These are phyloP conservation scores for Mystacides longicornis DNA, from an alignment of 2,888 invertebrate genomes.

Conservation along the genomic window DNA sequence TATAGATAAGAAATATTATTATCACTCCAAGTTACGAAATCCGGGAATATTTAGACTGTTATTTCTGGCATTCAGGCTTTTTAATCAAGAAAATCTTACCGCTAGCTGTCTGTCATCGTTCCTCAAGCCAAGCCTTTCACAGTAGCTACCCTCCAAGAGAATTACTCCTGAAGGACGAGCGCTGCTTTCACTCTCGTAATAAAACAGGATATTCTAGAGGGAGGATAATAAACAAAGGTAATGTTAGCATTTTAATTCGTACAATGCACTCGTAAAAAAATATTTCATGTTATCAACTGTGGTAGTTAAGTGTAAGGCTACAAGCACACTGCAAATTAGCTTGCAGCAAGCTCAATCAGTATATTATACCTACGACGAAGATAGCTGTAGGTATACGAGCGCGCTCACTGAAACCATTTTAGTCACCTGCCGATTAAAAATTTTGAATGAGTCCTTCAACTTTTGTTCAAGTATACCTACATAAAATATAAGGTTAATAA, in stretches of 20 bases:
- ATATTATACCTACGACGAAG: too few species aligned
- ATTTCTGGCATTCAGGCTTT: not conserved
- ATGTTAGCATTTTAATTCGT: not conserved
- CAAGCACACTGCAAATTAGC: too few species aligned
- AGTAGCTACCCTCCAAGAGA: constrained; percentile 83
- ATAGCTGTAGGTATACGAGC: too few species aligned
- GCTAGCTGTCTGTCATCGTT: constrained; percentile 22
- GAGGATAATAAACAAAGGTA: constrained; percentile 23
- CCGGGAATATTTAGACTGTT: not conserved
- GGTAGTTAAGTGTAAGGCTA: too few species aligned
- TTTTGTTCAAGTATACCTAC: too few species aligned
- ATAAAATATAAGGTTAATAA: too few species aligned
- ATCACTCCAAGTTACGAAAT: not conserved
- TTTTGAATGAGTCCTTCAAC: too few species aligned
- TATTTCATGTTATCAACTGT: too few species aligned
- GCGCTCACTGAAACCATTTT: too few species aligned
- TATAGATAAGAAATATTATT: not conserved
- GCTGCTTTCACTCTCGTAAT: constrained; percentile 79
- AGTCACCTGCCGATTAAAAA: too few species aligned
- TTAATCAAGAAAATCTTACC: constrained; percentile 9
- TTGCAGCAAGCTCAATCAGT: too few species aligned
- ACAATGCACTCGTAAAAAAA: too few species aligned
- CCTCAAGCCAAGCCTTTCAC: constrained; percentile 53
- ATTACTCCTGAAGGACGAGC: constrained; percentile 76
- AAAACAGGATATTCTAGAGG: constrained; percentile 81